Evolutionary conservation across 2,797 vertebrate species (phyloP).

Genomic region (Falco naumanni): DNA sequence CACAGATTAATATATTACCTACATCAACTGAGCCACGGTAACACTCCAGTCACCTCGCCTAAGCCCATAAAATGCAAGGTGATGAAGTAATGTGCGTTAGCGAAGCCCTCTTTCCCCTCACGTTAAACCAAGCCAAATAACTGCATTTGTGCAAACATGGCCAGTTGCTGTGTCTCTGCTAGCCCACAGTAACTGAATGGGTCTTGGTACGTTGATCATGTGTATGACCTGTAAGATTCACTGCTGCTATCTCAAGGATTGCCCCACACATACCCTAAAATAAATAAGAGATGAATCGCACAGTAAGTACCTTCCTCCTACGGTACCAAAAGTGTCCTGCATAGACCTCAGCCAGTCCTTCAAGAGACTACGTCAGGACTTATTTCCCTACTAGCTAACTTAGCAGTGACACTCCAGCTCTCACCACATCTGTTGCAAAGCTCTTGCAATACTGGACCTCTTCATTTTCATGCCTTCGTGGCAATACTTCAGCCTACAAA

Average conservation of each 20-base stretch:
- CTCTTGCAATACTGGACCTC: not conserved
- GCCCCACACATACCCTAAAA: not conserved
- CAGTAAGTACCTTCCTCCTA: not conserved
- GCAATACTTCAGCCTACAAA: not conserved
- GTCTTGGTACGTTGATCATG: accelerated
- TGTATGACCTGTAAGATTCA: accelerated
- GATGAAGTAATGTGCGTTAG: accelerated
- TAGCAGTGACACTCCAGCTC: not conserved
- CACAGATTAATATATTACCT: not conserved
- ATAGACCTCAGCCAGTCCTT: not conserved
- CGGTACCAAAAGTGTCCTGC: not conserved
- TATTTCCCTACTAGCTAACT: no score
- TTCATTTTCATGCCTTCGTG: not conserved
- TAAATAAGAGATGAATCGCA: accelerated
- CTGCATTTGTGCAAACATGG: accelerated
- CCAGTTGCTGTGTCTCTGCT: not conserved
- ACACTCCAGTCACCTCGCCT: not conserved
- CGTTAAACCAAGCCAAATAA: not conserved
- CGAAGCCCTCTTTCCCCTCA: not conserved
- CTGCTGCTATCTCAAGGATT: not conserved
- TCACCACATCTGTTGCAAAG: accelerated
- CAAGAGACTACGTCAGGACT: not conserved
- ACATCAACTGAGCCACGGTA: not conserved
- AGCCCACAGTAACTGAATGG: not conserved
- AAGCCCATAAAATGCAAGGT: not conserved